These are phyloP conservation scores for Tenodera sinensis DNA, from an alignment of 2,888 invertebrate genomes.

Conservation along the genomic window DNA sequence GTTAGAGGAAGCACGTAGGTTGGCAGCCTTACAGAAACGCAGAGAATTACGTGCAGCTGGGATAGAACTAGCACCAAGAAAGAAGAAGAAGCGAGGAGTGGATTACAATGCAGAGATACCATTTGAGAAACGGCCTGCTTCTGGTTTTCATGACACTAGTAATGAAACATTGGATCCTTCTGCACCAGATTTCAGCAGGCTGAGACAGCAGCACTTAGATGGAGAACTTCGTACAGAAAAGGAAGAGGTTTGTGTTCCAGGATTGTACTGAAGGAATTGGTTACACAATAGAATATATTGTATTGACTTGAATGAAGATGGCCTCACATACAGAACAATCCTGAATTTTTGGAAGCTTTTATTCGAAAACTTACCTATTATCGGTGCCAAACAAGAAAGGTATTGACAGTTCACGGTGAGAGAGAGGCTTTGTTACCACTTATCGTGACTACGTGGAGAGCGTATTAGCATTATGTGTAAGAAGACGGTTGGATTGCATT, in stretches of 20 bases:
- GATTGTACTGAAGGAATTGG: background rate
- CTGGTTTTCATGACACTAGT: constrained; percentile 94
- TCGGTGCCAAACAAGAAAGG: too few species aligned
- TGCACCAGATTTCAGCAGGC: constrained; percentile 83
- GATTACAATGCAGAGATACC: constrained; percentile 98
- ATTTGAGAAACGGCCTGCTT: constrained; percentile 89
- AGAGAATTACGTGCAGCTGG: constrained; percentile 96
- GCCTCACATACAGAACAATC: background rate
- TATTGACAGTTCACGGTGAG: too few species aligned
- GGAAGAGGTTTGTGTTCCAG: constrained; percentile 64
- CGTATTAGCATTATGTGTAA: too few species aligned
- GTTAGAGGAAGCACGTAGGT: constrained; percentile 91
- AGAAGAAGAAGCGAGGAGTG: constrained; percentile 71
- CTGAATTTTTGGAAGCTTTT: too few species aligned
- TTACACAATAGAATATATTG: background rate
- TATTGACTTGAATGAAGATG: background rate
- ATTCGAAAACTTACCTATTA: too few species aligned
- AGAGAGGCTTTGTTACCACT: too few species aligned
- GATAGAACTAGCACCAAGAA: constrained; percentile 55
- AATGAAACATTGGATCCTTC: constrained; percentile 83
- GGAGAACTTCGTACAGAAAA: constrained; percentile 86
- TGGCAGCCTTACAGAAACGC: constrained; percentile 90
- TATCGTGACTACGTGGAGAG: too few species aligned
- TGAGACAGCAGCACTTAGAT: constrained; percentile 89
- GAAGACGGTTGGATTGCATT: too few species aligned